These are phyloP conservation scores for Myripristis jacobus DNA, from an alignment of 2,797 vertebrate genomes.

Conservation along the genomic window DNA sequence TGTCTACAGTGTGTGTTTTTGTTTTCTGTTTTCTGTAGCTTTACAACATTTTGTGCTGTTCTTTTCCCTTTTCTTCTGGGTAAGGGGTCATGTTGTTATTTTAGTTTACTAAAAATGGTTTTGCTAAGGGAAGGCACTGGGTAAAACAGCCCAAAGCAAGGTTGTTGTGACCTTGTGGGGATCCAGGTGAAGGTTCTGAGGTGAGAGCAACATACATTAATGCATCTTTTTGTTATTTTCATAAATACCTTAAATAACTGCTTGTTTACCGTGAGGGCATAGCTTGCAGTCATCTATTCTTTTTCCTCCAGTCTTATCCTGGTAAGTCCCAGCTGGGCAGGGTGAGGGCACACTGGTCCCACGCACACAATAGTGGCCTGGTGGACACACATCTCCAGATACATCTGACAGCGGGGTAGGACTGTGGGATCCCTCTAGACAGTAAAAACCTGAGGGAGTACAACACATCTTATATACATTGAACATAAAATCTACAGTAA, in stretches of 20 bases:
- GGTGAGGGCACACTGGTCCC: conserved; percentile 82
- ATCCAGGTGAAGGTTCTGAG: too few relatives aligned
- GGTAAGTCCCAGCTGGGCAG: conserved; percentile 84
- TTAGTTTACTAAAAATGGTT: too few relatives aligned
- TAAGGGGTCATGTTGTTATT: too few relatives aligned
- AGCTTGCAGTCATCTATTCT: conserved; percentile 81
- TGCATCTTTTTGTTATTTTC: neutral
- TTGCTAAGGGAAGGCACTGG: too few relatives aligned
- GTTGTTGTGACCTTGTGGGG: too few relatives aligned
- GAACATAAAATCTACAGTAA: neutral
- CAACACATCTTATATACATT: neutral
- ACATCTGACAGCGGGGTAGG: conserved; percentile 71
- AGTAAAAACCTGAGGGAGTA: conserved; percentile 81
- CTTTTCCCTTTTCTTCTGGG: too few relatives aligned
- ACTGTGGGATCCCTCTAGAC: conserved; percentile 79
- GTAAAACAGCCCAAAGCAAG: too few relatives aligned
- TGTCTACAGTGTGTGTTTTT: too few relatives aligned
- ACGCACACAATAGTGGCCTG: conserved; percentile 85
- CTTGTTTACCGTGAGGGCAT: conserved; percentile 83
- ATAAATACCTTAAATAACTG: conserved; percentile 5
- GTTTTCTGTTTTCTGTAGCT: too few relatives aligned
- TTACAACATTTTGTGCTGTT: too few relatives aligned
- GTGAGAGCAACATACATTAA: too few relatives aligned
- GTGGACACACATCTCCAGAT: conserved; percentile 84
- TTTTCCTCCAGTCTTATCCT: conserved; percentile 79